Conservation (phyloP, 2,888 invertebrate genomes). For the Scelioninae gen. 1 region DNA sequence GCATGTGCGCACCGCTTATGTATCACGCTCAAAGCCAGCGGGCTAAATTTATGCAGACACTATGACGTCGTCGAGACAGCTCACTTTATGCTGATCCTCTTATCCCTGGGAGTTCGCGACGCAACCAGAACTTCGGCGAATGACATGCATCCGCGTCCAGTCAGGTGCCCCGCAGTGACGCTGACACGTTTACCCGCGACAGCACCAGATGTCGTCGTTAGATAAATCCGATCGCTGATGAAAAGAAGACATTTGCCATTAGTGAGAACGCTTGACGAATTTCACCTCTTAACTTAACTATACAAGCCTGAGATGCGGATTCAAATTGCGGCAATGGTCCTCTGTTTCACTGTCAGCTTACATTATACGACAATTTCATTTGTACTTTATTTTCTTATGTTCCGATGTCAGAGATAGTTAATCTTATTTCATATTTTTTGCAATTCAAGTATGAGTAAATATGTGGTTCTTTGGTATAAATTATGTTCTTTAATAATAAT, state of each 20-base stretch:
- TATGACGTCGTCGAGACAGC: conserved; percentile 75
- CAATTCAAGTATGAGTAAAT: too few species aligned
- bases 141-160: conserved; percentile 57
- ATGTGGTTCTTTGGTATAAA: too few species aligned
- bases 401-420: neutral
- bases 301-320: neutral
- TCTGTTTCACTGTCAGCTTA: neutral
- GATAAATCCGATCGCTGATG: conserved; percentile 23
- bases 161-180: conserved; percentile 34
- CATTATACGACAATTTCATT: neutral
- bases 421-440: too few species aligned
- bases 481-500: too few species aligned
- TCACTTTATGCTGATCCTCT: conserved; percentile 79
- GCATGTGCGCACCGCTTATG: conserved; percentile 34
- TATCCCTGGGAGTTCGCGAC: conserved; percentile 70
- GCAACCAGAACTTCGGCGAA: conserved; percentile 38
- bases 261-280: neutral
- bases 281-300: neutral
- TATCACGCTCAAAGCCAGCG: conserved; percentile 49
- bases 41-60: conserved; percentile 77
- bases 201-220: conserved; percentile 45
- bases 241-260: conserved; percentile 18
- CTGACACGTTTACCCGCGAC: conserved; percentile 33
- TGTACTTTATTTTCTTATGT: neutral
- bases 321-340: conserved; percentile 3